These are phyloP conservation scores for Mythimna lalbum DNA, from an alignment of 2,888 invertebrate genomes.

Conservation along the genomic window DNA sequence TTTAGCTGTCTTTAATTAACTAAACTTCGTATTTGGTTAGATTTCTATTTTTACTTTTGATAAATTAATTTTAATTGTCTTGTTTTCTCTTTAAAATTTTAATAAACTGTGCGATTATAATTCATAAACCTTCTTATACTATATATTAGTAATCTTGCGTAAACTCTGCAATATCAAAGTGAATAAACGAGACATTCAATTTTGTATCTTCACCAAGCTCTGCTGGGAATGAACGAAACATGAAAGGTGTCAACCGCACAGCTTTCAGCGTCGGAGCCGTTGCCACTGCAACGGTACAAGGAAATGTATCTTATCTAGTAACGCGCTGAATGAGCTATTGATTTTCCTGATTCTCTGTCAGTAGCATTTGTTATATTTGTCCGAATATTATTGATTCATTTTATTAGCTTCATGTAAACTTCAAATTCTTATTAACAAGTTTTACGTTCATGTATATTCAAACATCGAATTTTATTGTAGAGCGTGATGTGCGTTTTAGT, in stretches of 20 bases:
- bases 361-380: neutral
- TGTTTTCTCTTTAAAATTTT: constrained; percentile 2
- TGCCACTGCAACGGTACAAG: neutral
- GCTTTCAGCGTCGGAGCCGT: neutral
- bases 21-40: neutral
- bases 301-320: neutral
- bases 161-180: neutral
- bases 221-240: neutral
- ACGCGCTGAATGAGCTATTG: neutral
- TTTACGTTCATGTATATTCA: constrained; percentile 33
- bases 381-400: neutral
- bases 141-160: neutral
- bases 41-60: constrained; percentile 1
- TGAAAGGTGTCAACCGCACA: constrained; percentile 38
- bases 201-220: neutral
- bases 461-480: constrained; percentile 33
- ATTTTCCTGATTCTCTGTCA: neutral
- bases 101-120: neutral
- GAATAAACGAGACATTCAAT: neutral
- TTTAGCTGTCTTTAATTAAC: constrained; percentile 17
- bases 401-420: constrained; percentile 7
- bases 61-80: constrained; percentile 4
- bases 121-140: too few relatives aligned
- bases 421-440: constrained; percentile 20
- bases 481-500: constrained; percentile 54